Evolutionary conservation across 1,140 invertebrate genomes (phyloP), one percentile per base, ranked within the genome.

Genomic region (Eumeta japonica): DNA sequence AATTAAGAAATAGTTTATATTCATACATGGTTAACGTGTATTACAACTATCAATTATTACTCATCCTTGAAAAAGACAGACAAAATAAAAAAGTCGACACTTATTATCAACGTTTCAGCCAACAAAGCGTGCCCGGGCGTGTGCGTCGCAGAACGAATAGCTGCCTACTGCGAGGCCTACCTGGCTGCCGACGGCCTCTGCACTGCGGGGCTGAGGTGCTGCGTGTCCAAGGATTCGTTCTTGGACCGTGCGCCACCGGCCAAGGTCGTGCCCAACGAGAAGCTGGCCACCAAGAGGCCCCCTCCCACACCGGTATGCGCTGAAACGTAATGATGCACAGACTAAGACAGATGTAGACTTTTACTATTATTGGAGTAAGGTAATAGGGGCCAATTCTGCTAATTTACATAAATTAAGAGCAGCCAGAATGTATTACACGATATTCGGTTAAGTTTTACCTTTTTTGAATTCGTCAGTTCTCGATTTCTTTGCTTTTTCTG

Each of bases 151-250:
- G 82, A 88, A 31, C 77, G 83, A 3, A 86, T 92, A 34, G 84
- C 88, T 0, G 82, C 85, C 50, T 93, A 92, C 58, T 94, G 90
- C 57, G 88, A 92, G 50, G 89, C 88, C 0, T 87, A 91, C 37
- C 58, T 93, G 3, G 84, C 84, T 28, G 79, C 83, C 1, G 68
- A 77, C 10, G 79, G 76, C 3, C 72, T 92, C 0, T 92, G 89
- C 58, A 83, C 86, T 48, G 57, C 81, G 11, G 84, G 83, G 7
- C 77, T 83, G 33, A 78, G 81, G 35, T 88, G 86, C 62, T 88
- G 86, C 55, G 82, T 87, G 1, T 84, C 86, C 3, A 80, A 82
- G 28, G 87, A 90, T 41, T 70, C 78, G 0, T 89, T 85, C 50
- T 80, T 82, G 1, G 83, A 84, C 40, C 78, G 81, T 28, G 78